These are phyloP conservation scores for Ochropacha duplaris DNA, from an alignment of 2,888 invertebrate species.

Conservation along the genomic window DNA sequence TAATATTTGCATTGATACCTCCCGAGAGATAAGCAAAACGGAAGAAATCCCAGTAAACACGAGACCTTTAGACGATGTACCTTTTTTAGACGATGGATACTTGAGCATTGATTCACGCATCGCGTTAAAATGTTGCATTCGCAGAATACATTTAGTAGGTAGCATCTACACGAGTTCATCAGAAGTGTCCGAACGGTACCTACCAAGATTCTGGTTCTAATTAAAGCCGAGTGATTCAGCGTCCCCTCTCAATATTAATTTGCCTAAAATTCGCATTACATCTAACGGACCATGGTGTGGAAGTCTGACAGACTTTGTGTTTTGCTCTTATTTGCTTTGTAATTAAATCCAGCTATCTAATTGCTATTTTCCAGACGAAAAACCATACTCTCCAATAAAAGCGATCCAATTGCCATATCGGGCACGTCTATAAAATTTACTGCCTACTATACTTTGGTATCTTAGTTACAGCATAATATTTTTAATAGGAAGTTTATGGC, in stretches of 20 bases:
- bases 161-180: slow-evolving; percentile 48
- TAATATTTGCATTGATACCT: slow-evolving; percentile 47
- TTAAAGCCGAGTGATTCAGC: slow-evolving; percentile 71
- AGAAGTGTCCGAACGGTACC: slow-evolving; percentile 63
- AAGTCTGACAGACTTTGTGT: slow-evolving; percentile 37
- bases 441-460: slow-evolving; percentile 12
- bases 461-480: slow-evolving; percentile 27
- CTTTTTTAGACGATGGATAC: slow-evolving; percentile 33
- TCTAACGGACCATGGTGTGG: slow-evolving; percentile 50
- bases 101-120: slow-evolving; percentile 49
- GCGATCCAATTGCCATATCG: background rate
- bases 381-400: background rate
- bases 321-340: slow-evolving; percentile 28
- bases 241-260: slow-evolving; percentile 56
- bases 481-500: slow-evolving; percentile 54
- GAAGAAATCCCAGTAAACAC: slow-evolving; percentile 21
- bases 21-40: slow-evolving; percentile 20
- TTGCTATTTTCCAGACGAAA: slow-evolving; percentile 2
- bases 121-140: slow-evolving; percentile 60
- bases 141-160: slow-evolving; percentile 63
- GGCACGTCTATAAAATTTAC: slow-evolving; percentile 9
- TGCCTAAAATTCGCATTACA: slow-evolving; percentile 66
- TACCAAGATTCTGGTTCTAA: slow-evolving; percentile 71
- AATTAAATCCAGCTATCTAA: slow-evolving; percentile 15
- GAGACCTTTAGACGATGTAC: slow-evolving; percentile 34